Base-by-base conservation (phyloP, 2,888 invertebrate genomes). In the Anthrax anthrax region DNA sequence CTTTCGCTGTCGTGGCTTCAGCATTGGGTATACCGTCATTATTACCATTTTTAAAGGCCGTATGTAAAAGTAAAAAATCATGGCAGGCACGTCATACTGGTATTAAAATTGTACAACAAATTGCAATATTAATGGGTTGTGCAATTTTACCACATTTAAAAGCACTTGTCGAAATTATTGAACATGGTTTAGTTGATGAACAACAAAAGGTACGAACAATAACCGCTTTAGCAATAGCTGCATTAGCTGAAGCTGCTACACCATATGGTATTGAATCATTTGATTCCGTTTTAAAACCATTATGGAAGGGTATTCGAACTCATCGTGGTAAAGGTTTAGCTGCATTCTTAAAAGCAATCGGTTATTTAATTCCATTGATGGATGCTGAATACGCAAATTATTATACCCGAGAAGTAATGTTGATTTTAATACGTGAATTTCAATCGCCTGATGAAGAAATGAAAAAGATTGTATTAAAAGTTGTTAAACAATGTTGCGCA, bases 391-490 rank as follows among this genome's bases (percentile, higher is more conserved):
- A 98, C 62, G 98, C 98, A 1, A 97, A 96, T 69, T 98, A 98
- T 68, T 98, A 99, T 64, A 99, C 98, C 1, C 78, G 96, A 57
- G 98, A 99, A 82, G 98, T 69, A 41, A 69, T 69, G 69, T 72
- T 94, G 69, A 98, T 98, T 67, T 75, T 99, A 23, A 97, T 98
- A 58, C 80, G 98, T 69, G 98, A 99, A 74, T 99, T 99, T 69
- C 96, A 96, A 70, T 97, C 97, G 47, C 98, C 98, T 1, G 98
- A 99, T 67, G 98, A 99, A 69, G 98, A 99, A 76, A 99, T 99
- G 98, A 99, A 99, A 70, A 99, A 99, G 66, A 99, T 99, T 72
- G 98, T 99, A 1, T 74, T 99, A 53, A 99, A 99, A 76, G 89
- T 97, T 51, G 98, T 99, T 50, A 99, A 99, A 68, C 98, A 99